phyloP scores from a whole-genome alignment of 1,140 invertebrate genomes.

The Camponotus pennsylvanicus region DNA sequence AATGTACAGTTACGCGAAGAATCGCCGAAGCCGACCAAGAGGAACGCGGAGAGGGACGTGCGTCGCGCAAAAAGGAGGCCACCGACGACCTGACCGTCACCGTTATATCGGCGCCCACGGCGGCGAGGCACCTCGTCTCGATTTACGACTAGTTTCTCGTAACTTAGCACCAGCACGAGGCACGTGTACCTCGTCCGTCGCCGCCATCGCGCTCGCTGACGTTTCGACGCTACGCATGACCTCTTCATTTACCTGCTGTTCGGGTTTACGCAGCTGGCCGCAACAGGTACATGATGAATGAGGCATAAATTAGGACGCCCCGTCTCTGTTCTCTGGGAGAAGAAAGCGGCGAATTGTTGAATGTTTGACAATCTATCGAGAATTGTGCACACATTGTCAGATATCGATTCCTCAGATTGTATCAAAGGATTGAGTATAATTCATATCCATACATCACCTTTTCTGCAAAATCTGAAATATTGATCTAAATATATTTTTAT shows the following conservation, averaged over 20 bases:
- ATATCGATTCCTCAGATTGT: not conserved
- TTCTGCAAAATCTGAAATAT: not conserved
- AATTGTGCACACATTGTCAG: not conserved
- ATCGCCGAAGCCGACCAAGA: conserved; percentile 34
- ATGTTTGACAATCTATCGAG: conserved; percentile 1
- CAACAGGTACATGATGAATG: conserved; percentile 43
- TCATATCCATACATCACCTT: not conserved
- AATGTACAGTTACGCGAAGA: conserved; percentile 81
- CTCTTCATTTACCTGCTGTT: conserved; percentile 71
- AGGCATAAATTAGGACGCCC: conserved; percentile 56
- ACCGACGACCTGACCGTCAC: conserved; percentile 80
- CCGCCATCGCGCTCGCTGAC: not conserved
- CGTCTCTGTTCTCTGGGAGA: not conserved
- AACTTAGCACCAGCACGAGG: conserved; percentile 63
- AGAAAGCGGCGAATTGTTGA: not conserved
- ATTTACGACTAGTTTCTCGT: conserved; percentile 75
- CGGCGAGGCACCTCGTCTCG: conserved; percentile 80
- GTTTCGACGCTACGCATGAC: conserved; percentile 72
- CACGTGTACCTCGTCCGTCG: conserved; percentile 54
- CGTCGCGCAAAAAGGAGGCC: conserved; percentile 80
- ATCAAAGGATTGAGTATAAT: not conserved
- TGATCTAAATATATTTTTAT: not conserved
- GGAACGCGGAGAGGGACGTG: conserved; percentile 56
- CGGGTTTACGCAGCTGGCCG: conserved; percentile 58
- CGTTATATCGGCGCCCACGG: conserved; percentile 83